Base-by-base conservation (phyloP, 2,888 invertebrate species). In the Xanthia togata region DNA sequence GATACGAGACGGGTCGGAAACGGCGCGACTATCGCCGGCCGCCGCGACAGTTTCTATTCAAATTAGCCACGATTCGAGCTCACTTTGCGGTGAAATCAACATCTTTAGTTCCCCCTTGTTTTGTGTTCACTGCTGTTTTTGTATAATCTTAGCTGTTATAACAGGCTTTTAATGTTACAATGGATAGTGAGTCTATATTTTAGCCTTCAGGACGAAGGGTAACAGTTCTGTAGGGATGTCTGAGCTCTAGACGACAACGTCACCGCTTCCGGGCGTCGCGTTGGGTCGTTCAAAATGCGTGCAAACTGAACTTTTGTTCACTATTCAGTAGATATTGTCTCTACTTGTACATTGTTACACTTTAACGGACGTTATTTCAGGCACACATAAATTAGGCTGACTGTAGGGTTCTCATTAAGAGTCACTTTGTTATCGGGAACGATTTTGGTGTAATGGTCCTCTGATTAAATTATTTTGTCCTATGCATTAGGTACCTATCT, bases 1-100 rank as follows among this genome's bases (percentile, higher is more conserved):
- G 93, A 90, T 91, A 92, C 90, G 90, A 89, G 90, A 91, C 92
- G 92, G 90, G 91, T 91, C 93, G 94, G 94, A 94, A 94, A 91
- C 91, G 91, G 84, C 87, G 89, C 89, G 85, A 91, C 93, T 93
- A 93, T 93, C 93, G 93, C 88, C 88, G 88, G 88, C 87, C 90
- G 90, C 84, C 84, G 89, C 93, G 94, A 94, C 94, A 93, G 92
- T 94, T 94, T 94, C 94, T 94, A 94, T 94, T 94, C 94, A 94
- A 94, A 94, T 94, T 93, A 94, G 91, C 90, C 87, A 86, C 91
- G 82, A 87, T 86, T 88, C 87, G 69, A 88, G 86, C 88, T 77
- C 85, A 74, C 86, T 87, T 69, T 70, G 78, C 83, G 83, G 88
- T 85, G 65, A 83, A 88, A 86, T 87, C 78, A 63, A 87, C 82